These are phyloP conservation scores for Deilephila porcellus DNA, from an alignment of 2,888 invertebrate species.

Conservation along the genomic window DNA sequence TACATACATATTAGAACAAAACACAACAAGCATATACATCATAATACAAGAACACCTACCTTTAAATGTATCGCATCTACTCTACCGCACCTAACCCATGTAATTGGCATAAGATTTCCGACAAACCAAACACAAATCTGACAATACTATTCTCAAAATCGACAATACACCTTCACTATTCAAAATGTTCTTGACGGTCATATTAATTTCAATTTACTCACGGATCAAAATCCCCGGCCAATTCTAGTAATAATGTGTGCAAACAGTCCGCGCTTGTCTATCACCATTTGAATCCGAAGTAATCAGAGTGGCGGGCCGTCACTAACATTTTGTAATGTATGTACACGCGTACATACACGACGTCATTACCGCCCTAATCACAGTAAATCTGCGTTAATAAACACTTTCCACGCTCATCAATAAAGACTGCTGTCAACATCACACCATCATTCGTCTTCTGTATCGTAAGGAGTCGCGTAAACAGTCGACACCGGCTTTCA, in stretches of 20 bases:
- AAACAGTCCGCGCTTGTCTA: conserved; percentile 49
- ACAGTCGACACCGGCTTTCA: conserved; percentile 18
- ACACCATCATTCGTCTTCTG: neutral
- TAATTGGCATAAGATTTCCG: no score
- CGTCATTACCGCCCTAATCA: conserved; percentile 30
- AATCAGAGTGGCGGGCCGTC: conserved; percentile 60
- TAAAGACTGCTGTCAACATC: conserved; percentile 1
- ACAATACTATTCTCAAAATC: no score
- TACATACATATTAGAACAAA: no score
- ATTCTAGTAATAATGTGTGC: conserved; percentile 3
- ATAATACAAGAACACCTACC: no score
- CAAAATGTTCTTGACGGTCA: no score
- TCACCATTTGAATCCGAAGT: conserved; percentile 63
- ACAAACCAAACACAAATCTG: no score
- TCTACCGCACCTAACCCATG: no score
- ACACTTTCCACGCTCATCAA: conserved; percentile 10
- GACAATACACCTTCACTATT: no score
- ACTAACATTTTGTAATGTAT: conserved; percentile 51
- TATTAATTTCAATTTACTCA: no score
- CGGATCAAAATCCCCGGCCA: neutral
- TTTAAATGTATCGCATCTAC: no score
- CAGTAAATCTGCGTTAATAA: conserved; percentile 27
- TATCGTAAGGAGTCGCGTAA: neutral
- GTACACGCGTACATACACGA: conserved; percentile 31
- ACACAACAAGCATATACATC: no score